A percentile compares a stretch with the other conserved stretches of the same genome.
Evolutionary conservation across 2,797 vertebrate genomes (phyloP).

Genomic region (Chrysocyon brachyurus): DNA sequence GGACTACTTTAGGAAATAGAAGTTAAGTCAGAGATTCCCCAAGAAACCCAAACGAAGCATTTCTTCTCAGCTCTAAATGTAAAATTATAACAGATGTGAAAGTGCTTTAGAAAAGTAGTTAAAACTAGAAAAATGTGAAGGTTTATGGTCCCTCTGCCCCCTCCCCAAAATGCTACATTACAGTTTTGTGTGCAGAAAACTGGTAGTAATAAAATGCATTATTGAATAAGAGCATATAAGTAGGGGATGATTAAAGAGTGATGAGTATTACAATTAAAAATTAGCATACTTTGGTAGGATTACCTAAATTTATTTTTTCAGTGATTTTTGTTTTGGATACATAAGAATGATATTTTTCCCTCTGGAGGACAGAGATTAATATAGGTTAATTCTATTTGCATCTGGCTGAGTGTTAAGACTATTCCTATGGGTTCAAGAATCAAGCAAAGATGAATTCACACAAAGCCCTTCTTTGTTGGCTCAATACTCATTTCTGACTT

Average conservation of each 20-base stretch:
- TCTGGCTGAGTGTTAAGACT: slow-evolving; percentile 59
- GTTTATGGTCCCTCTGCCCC: background rate
- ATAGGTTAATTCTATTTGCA: slow-evolving; percentile 64
- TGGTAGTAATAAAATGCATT: background rate
- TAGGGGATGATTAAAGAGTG: background rate
- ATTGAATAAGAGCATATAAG: background rate
- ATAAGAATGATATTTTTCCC: slow-evolving; percentile 57
- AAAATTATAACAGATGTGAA: slow-evolving; percentile 67
- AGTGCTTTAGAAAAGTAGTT: slow-evolving; percentile 60
- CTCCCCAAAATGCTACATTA: background rate
- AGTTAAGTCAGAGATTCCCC: slow-evolving; percentile 55
- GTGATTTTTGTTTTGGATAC: slow-evolving; percentile 19
- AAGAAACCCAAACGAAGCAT: slow-evolving; percentile 62
- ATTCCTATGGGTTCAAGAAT: slow-evolving; percentile 5
- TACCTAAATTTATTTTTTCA: slow-evolving; percentile 60
- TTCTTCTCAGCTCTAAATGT: slow-evolving; percentile 47
- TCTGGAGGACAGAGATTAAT: slow-evolving; percentile 58
- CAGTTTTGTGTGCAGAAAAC: background rate
- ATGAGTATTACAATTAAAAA: background rate
- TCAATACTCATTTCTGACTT: slow-evolving; percentile 44
- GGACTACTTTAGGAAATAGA: background rate
- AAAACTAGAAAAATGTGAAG: slow-evolving; percentile 51
- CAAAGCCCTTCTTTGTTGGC: background rate
- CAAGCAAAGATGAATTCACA: slow-evolving; percentile 61
- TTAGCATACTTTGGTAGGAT: slow-evolving; percentile 49